Conservation (phyloP, 2,888 invertebrate genomes). For the Drosophila tripunctata region DNA sequence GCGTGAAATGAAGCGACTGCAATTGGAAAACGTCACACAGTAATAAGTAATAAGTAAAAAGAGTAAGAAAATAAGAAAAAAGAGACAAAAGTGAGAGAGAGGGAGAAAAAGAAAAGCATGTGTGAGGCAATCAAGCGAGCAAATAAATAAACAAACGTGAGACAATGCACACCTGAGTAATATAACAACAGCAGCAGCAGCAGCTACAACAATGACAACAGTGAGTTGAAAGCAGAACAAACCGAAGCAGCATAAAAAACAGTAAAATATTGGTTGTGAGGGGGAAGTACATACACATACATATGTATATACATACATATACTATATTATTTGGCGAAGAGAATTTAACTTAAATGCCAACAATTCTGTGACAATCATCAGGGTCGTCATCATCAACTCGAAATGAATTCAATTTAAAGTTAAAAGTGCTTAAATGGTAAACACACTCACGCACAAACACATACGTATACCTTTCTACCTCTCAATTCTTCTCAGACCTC, state of each 20-base stretch:
- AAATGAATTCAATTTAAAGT: conserved; percentile 52
- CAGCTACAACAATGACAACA: conserved; percentile 26
- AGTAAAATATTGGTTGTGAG: neutral
- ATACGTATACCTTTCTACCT: neutral
- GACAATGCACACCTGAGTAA: conserved; percentile 73
- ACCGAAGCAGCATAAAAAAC: conserved; percentile 1
- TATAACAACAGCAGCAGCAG: too few species aligned
- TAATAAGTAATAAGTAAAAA: conserved; percentile 20
- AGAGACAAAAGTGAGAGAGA: neutral
- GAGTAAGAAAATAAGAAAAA: neutral
- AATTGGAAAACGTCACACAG: conserved; percentile 42
- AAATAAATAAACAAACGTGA: conserved; percentile 79
- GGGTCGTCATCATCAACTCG: conserved; percentile 30
- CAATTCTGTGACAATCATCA: conserved; percentile 41
- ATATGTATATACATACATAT: too few species aligned
- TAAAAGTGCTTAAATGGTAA: conserved; percentile 50
- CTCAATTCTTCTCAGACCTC: neutral
- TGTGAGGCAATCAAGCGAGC: conserved; percentile 64
- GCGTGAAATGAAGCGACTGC: conserved; percentile 30
- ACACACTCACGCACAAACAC: conserved; percentile 31
- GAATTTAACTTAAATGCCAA: conserved; percentile 40
- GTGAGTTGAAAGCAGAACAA: conserved; percentile 14
- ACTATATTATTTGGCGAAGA: too few species aligned
- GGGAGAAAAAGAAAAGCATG: conserved; percentile 27
- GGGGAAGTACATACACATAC: too few species aligned